Conservation (phyloP, 1,140 invertebrate species). For the Heliconius himera region DNA sequence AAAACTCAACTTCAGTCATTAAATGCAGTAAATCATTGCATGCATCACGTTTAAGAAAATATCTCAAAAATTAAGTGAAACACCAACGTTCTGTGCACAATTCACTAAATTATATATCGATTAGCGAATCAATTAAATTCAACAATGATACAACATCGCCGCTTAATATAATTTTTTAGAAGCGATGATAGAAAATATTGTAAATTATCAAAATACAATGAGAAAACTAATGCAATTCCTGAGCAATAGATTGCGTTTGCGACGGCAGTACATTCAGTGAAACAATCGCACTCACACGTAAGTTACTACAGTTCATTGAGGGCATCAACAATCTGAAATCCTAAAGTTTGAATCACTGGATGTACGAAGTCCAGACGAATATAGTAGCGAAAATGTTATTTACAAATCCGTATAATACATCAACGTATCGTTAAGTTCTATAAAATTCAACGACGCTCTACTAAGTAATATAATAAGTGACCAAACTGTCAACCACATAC, state of each 20-base stretch:
- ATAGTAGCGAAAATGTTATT: conserved; percentile 68
- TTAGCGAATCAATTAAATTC: conserved; percentile 72
- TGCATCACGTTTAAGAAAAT: conserved; percentile 73
- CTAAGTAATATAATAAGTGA: conserved; percentile 72
- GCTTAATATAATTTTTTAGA: conserved; percentile 67
- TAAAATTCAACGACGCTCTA: conserved; percentile 76
- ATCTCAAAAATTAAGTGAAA: conserved; percentile 81
- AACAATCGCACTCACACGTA: not conserved
- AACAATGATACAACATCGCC: conserved; percentile 73
- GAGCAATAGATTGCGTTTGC: conserved; percentile 67
- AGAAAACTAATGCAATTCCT: conserved; percentile 79
- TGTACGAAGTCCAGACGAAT: conserved; percentile 51
- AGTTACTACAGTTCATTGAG: conserved; percentile 17
- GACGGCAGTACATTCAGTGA: conserved; percentile 43
- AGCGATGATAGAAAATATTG: conserved; percentile 71
- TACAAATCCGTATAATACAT: conserved; percentile 63
- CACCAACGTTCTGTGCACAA: conserved; percentile 79
- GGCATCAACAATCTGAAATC: conserved; percentile 15
- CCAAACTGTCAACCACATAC: conserved; percentile 72
- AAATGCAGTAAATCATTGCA: conserved; percentile 74
- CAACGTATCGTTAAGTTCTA: conserved; percentile 65
- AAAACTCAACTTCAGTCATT: conserved; percentile 73
- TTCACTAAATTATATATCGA: conserved; percentile 72
- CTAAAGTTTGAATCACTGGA: conserved; percentile 38
- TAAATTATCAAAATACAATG: conserved; percentile 72